Evolutionary conservation across 2,113 vertebrate genomes (phyloP).

Genomic region (Butorides virescens): DNA sequence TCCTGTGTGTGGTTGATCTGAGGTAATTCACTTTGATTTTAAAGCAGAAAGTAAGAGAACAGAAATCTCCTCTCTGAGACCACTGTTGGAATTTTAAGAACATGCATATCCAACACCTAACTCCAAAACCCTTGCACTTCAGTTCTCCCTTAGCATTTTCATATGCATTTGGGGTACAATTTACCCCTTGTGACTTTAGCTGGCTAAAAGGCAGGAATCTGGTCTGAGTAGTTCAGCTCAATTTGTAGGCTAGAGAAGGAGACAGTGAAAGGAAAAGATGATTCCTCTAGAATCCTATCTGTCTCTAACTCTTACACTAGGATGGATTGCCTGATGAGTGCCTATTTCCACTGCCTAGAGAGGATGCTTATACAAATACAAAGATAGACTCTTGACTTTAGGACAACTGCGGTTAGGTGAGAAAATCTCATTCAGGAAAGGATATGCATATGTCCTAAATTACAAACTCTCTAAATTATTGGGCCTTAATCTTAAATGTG

Average conservation of each 20-base stretch:
- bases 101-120: accelerated
- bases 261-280: background rate
- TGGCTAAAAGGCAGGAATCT: background rate
- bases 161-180: background rate
- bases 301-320: background rate
- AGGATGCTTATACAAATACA: background rate
- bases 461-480: background rate
- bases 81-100: background rate
- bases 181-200: background rate
- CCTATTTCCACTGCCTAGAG: background rate
- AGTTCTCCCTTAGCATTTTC: background rate
- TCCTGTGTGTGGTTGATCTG: background rate
- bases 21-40: background rate
- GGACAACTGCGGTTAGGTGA: background rate
- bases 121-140: background rate
- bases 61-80: background rate
- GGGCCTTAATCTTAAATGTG: background rate
- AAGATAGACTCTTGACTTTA: background rate
- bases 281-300: background rate
- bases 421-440: background rate
- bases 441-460: background rate
- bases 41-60: background rate
- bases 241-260: background rate
- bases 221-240: background rate
- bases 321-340: background rate